Percentiles rank a stretch among this genome's conserved stretches.
phyloP scores from a whole-genome alignment of 2,888 invertebrate species.

The Nezara viridula region DNA sequence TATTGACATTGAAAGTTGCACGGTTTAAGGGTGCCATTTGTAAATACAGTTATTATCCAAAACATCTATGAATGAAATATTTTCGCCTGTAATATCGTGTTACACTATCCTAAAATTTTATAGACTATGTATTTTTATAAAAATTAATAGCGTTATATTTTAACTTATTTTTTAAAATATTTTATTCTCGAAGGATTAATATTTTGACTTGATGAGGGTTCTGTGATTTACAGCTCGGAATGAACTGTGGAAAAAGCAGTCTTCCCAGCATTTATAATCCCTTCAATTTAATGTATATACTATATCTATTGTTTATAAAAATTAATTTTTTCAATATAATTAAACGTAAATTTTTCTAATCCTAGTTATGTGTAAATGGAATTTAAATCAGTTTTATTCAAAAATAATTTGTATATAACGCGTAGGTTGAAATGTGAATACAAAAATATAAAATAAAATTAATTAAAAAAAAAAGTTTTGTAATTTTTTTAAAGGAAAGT shows the following conservation, averaged over 20 bases:
- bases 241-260: constrained; percentile 51
- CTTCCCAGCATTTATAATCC: constrained; percentile 54
- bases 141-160: constrained; percentile 47
- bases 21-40: constrained; percentile 38
- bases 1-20: constrained; percentile 29
- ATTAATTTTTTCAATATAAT: constrained; percentile 47
- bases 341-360: constrained; percentile 45
- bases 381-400: constrained; percentile 51
- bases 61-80: constrained; percentile 10
- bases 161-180: constrained; percentile 56
- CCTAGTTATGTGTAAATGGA: constrained; percentile 49
- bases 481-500: constrained; percentile 42
- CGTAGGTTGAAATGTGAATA: constrained; percentile 49
- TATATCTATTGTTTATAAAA: constrained; percentile 52
- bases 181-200: constrained; percentile 39
- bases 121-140: constrained; percentile 58
- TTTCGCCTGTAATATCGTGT: constrained; percentile 54
- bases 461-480: constrained; percentile 37
- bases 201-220: constrained; percentile 51
- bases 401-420: constrained; percentile 55
- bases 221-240: constrained; percentile 58
- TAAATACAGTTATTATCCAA: constrained; percentile 47
- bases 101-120: constrained; percentile 55
- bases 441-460: constrained; percentile 25
- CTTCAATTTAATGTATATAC: constrained; percentile 52